phyloP scores from a whole-genome alignment of 2,113 vertebrate species.

The Syrrhaptes paradoxus region DNA sequence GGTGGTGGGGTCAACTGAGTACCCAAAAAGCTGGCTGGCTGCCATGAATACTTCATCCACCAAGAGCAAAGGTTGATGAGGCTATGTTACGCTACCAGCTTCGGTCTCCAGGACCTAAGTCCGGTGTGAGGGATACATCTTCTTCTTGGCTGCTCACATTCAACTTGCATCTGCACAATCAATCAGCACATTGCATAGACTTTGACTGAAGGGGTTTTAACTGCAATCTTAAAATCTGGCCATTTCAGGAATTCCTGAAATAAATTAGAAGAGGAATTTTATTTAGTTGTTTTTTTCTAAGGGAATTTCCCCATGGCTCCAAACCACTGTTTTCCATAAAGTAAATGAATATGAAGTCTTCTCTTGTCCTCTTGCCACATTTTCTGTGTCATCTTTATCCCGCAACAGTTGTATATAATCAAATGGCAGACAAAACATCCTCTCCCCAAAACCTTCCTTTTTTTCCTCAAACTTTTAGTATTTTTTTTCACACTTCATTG shows the following conservation, averaged over 20 bases:
- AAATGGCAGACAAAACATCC: constrained; percentile 22
- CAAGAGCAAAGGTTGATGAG: background rate
- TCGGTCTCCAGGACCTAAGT: background rate
- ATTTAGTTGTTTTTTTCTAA: constrained; percentile 45
- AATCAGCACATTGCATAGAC: constrained; percentile 50
- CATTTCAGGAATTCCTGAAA: constrained; percentile 65
- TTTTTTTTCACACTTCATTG: background rate
- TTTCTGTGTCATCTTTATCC: constrained; percentile 45
- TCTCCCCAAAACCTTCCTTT: constrained; percentile 22
- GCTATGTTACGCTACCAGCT: background rate
- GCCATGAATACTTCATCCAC: background rate
- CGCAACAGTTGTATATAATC: constrained; percentile 35
- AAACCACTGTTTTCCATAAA: constrained; percentile 60
- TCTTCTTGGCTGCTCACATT: background rate
- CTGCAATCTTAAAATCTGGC: constrained; percentile 67
- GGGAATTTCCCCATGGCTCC: constrained; percentile 48
- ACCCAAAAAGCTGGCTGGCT: background rate
- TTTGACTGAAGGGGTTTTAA: constrained; percentile 51
- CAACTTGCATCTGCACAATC: constrained; percentile 33
- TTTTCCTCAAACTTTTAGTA: constrained; percentile 4
- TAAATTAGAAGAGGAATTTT: constrained; percentile 70
- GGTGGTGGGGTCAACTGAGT: background rate
- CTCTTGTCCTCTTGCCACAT: constrained; percentile 59
- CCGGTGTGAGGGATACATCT: background rate
- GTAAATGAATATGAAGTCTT: constrained; percentile 57